Evolutionary conservation across 1,140 invertebrate genomes (phyloP).

Genomic region (Hesperophylax magnus): DNA sequence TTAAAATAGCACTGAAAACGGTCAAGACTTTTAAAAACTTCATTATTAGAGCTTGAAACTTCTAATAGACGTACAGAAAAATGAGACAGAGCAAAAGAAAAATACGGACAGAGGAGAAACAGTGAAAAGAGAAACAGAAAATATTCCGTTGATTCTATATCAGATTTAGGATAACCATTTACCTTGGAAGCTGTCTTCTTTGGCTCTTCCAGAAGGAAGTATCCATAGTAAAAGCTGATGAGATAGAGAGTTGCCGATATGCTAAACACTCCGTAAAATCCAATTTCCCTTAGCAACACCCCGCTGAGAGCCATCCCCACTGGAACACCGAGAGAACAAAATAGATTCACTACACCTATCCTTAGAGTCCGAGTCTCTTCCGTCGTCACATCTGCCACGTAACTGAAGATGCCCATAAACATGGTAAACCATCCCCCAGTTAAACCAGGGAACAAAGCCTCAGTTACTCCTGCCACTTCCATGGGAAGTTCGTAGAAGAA

Average conservation of each 20-base stretch:
- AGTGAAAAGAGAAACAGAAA: no score
- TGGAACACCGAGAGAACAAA: conserved; percentile 84
- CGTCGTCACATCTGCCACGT: conserved; percentile 88
- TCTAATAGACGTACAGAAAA: no score
- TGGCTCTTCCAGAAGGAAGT: conserved; percentile 76
- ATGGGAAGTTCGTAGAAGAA: conserved; percentile 84
- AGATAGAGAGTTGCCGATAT: conserved; percentile 81
- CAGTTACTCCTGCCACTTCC: conserved; percentile 81
- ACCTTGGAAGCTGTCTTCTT: conserved; percentile 67
- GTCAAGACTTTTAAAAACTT: no score
- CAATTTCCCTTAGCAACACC: conserved; percentile 79
- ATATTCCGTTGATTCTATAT: no score
- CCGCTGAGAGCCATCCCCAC: conserved; percentile 84
- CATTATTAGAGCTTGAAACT: no score
- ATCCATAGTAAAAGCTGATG: conserved; percentile 81
- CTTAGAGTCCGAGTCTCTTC: conserved; percentile 84
- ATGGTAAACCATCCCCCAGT: conserved; percentile 90
- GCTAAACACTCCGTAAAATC: conserved; percentile 85
- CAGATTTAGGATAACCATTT: conserved; percentile 19
- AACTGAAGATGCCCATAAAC: conserved; percentile 92
- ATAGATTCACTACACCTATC: conserved; percentile 88
- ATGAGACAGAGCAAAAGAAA: no score
- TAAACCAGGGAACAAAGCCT: conserved; percentile 83
- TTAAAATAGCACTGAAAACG: no score
- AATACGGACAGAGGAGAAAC: no score